Conservation (phyloP, 2,113 vertebrate species). For the Lynx canadensis region DNA sequence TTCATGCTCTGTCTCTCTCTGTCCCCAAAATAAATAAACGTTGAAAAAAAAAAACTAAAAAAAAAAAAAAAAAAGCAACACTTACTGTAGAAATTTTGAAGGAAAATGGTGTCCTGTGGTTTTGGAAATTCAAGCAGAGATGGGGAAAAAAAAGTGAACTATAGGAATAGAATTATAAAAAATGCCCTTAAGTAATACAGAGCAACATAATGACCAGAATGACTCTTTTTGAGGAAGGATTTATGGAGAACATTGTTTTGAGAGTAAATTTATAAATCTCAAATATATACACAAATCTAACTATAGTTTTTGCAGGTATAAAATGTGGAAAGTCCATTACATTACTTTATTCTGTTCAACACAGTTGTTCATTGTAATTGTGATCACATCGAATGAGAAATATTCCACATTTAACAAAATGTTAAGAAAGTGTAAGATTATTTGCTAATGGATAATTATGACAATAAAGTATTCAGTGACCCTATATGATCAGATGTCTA, state of each 20-base stretch:
- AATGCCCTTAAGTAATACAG: not conserved
- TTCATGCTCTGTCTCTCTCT: no score
- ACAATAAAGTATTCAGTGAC: not conserved
- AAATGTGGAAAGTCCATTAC: not conserved
- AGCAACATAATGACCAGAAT: not conserved
- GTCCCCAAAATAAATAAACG: no score
- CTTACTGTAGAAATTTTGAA: not conserved
- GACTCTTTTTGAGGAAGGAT: not conserved
- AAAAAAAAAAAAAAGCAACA: no score
- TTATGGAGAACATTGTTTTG: not conserved
- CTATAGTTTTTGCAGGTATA: not conserved
- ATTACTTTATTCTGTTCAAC: conserved; percentile 19
- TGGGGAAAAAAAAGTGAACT: not conserved
- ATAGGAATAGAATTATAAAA: not conserved
- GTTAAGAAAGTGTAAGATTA: not conserved
- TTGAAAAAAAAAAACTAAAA: no score
- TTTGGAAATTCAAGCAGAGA: not conserved
- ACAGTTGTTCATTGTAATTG: not conserved
- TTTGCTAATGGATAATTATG: not conserved
- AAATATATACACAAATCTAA: not conserved
- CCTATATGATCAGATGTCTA: not conserved
- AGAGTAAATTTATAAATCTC: not conserved
- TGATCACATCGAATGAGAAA: not conserved
- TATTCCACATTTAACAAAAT: not conserved
- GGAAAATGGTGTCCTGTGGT: not conserved